Base-by-base conservation (phyloP, 2,113 vertebrate species). In the Loxodonta africana region DNA sequence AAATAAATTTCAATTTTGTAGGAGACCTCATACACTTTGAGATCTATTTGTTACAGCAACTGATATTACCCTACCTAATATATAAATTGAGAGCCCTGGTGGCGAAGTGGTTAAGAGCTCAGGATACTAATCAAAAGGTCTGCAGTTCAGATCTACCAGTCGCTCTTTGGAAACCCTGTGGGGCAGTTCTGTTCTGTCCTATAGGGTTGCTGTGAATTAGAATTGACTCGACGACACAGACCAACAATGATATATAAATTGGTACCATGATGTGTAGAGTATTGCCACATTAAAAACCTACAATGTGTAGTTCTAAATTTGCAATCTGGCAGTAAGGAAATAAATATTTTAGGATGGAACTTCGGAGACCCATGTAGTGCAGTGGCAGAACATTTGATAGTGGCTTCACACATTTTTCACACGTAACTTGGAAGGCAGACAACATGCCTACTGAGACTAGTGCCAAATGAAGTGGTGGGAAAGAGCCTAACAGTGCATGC, bases 221-320 rank as follows among this genome's bases (percentile, higher is more conserved):
- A 57, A 57, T 57, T 3, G 11, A 57, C 53, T 57, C 53, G 15
- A 57, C 4, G 15, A 14, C 53, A 57, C 37, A 37, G 37, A 37
- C 37, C 37, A 37, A 37, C 37, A 37, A 37, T 37, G 15, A 57
- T 57, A 12, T 57, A 15, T 57, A 57, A 57, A 51, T 71, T 91
- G 73, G n/a, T 94, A 84, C 71, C 30, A 33, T 86, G 65, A 85
- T 93, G 33, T 87, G 33, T 87, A 37, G 23, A 88, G 41, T 62
- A 69, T 21, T 85, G 25, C 37, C 53, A 44, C 84, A 41, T 44
- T 67, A 83, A 74, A 91, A 28, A n/a, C 69, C n/a, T 74, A 88
- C 82, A 63, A 65, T 82, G 73, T 8, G 8, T 95, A 28, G 8
- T 91, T 94, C 30, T 82, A 62, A 62, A 92, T 76, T 92, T 94